phyloP scores from a whole-genome alignment of 2,888 invertebrate genomes.

The Bombylius major region DNA sequence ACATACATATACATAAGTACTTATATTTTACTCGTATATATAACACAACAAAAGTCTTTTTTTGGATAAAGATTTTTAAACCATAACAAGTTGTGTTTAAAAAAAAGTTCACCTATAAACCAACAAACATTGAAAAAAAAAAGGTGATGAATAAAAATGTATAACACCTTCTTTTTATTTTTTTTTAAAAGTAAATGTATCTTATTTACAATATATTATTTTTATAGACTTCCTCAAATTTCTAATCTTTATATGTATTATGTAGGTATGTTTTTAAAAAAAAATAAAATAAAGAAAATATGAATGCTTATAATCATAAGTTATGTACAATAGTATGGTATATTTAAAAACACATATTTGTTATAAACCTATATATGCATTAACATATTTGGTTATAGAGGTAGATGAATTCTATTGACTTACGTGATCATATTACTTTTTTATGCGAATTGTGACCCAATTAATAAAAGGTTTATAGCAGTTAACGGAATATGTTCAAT shows the following conservation, averaged over 20 bases:
- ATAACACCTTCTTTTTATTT: too few species aligned
- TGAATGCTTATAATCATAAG: too few species aligned
- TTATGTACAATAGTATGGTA: too few species aligned
- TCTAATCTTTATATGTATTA: neutral
- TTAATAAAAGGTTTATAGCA: neutral
- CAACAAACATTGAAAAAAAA: neutral
- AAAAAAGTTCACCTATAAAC: neutral
- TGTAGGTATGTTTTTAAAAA: neutral
- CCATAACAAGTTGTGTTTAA: neutral
- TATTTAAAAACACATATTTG: too few species aligned
- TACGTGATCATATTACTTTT: neutral
- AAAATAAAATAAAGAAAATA: too few species aligned
- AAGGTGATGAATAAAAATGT: neutral
- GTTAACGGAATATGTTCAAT: neutral
- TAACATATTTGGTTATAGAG: too few species aligned
- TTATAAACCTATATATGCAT: too few species aligned
- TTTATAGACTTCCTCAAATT: neutral
- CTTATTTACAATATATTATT: too few species aligned
- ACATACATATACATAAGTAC: too few species aligned
- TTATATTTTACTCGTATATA: too few species aligned
- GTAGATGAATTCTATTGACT: too few species aligned
- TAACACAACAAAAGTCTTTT: neutral
- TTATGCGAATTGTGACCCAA: neutral
- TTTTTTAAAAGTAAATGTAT: neutral
- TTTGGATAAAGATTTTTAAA: neutral